A percentile compares a stretch with the other conserved stretches of the same genome.
Conservation (phyloP, 2,113 vertebrate species). For the Mobula hypostoma region DNA sequence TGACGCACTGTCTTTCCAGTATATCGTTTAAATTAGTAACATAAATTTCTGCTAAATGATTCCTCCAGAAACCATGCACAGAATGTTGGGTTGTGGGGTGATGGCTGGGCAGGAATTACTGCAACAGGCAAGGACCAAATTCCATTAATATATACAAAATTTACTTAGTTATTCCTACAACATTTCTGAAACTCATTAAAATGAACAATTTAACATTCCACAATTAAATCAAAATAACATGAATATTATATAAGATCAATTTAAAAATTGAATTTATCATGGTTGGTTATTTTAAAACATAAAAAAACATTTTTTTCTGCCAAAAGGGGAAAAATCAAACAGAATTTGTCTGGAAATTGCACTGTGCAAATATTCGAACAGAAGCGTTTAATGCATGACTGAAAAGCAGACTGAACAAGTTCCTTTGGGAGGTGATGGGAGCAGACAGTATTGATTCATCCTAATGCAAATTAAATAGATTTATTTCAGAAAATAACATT, state of each 20-base stretch:
- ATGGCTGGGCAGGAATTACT: no score
- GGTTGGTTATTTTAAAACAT: neutral
- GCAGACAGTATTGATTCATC: constrained; percentile 3
- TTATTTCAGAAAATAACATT: neutral
- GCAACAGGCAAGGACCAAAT: neutral
- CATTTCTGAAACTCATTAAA: neutral
- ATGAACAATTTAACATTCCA: neutral
- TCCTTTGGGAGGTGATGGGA: neutral
- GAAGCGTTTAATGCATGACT: neutral
- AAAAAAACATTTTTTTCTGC: neutral
- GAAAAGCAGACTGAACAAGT: neutral
- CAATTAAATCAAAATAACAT: neutral
- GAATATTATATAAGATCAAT: neutral
- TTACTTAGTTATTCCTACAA: neutral
- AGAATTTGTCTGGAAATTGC: neutral
- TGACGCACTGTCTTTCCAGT: no score
- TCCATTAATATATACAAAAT: neutral
- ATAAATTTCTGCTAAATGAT: neutral
- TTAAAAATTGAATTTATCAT: neutral
- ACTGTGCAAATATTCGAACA: neutral
- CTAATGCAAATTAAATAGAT: constrained; percentile 10
- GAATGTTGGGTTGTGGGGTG: no score
- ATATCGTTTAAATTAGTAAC: no score
- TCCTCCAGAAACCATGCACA: neutral
- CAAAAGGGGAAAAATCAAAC: neutral